These are phyloP conservation scores for Pleuronectes platessa DNA, from an alignment of 2,113 vertebrate species.

Conservation along the genomic window DNA sequence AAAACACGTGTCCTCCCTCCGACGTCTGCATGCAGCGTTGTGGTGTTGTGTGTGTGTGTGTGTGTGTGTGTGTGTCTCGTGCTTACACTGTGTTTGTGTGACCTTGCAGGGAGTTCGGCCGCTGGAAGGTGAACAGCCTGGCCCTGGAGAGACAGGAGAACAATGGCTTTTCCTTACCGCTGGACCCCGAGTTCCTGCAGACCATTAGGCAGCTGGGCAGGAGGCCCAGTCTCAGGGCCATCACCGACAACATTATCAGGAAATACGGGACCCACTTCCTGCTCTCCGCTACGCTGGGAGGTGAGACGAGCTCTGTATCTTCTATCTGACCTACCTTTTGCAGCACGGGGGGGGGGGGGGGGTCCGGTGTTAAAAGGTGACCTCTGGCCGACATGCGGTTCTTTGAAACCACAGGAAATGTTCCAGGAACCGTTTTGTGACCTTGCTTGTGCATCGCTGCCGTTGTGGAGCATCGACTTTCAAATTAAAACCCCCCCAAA, in stretches of 20 bases:
- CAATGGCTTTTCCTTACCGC: constrained; percentile 83
- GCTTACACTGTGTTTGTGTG: constrained; percentile 51
- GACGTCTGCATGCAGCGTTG: background rate
- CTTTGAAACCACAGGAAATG: background rate
- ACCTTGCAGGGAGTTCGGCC: constrained; percentile 86
- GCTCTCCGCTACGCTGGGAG: constrained; percentile 85
- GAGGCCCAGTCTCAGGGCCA: constrained; percentile 80
- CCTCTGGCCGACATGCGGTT: background rate
- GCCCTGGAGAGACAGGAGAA: constrained; percentile 85
- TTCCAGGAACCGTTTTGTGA: background rate
- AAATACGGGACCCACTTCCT: constrained; percentile 88
- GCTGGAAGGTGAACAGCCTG: constrained; percentile 88
- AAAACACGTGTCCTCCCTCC: constrained; percentile 7
- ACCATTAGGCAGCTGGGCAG: constrained; percentile 86
- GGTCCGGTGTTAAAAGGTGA: background rate
- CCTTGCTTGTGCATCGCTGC: background rate
- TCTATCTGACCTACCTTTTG: background rate
- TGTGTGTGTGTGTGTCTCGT: constrained; percentile 24
- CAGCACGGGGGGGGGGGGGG: background rate
- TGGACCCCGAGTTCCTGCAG: constrained; percentile 86
- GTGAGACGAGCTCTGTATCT: constrained; percentile 61
- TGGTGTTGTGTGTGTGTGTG: background rate
- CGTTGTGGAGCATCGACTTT: background rate
- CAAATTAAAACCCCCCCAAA: background rate
- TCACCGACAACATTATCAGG: constrained; percentile 85